Conservation (phyloP, 2,113 vertebrate genomes). For the Cyphomyrus discorhynchus region DNA sequence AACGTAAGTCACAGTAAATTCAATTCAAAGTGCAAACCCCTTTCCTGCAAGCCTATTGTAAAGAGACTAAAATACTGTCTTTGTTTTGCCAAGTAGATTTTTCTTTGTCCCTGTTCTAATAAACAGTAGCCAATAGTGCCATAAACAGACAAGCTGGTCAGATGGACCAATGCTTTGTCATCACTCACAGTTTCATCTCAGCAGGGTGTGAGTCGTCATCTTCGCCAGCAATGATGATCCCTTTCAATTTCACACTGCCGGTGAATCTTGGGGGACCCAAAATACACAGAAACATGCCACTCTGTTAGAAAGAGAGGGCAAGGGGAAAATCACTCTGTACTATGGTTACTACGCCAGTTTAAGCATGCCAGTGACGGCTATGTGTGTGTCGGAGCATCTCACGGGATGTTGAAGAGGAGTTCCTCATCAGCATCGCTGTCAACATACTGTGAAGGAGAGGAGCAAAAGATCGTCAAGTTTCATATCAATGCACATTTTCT, state of each 20-base stretch:
- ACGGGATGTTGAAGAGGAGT: constrained; percentile 96
- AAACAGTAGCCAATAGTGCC: background rate
- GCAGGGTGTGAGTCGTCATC: constrained; percentile 78
- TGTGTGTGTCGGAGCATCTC: constrained; percentile 43
- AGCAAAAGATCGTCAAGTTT: background rate
- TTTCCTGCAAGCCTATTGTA: background rate
- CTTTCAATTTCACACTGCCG: constrained; percentile 87
- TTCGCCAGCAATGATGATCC: constrained; percentile 82
- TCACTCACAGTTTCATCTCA: constrained; percentile 87
- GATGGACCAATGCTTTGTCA: rapidly evolving
- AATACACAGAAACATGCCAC: background rate
- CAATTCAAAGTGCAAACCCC: background rate
- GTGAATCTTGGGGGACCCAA: constrained; percentile 73
- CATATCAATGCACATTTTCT: background rate
- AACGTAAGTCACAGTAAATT: background rate
- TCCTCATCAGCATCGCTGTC: constrained; percentile 94
- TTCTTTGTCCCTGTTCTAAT: background rate
- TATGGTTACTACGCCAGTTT: background rate
- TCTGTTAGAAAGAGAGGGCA: background rate
- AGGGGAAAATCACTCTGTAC: background rate
- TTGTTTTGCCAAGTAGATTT: background rate
- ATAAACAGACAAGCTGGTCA: background rate
- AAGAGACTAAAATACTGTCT: background rate
- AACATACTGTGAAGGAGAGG: constrained; percentile 67
- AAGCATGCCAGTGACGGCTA: background rate